Evolutionary conservation across 64 coral and sea anemone species (phyloP).

Genomic region (Pocillopora verrucosa): DNA sequence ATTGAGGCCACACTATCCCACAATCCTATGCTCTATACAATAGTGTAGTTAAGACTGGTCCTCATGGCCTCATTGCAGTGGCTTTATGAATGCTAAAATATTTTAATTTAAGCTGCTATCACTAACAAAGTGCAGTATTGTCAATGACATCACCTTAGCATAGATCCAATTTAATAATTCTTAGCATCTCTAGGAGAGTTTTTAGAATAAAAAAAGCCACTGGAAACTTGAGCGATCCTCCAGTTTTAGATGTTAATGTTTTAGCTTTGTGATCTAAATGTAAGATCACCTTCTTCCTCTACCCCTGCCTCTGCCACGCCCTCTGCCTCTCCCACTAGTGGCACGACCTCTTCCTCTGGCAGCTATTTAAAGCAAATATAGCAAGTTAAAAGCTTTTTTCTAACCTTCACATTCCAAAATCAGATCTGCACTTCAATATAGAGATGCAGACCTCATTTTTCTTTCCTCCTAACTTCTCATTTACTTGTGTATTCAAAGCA

Average conservation of each 20-base stretch:
- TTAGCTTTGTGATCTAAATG: neutral
- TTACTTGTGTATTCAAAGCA: no score
- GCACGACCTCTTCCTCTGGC: slow-evolving; percentile 32
- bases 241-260: neutral
- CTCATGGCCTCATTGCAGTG: neutral
- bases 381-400: neutral
- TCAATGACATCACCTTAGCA: neutral
- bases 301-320: slow-evolving; percentile 49
- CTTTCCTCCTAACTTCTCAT: no score
- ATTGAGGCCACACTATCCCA: neutral
- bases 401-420: neutral
- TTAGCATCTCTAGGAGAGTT: neutral
- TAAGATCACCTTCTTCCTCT: slow-evolving; percentile 10
- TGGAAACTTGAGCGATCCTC: neutral
- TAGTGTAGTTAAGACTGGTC: neutral
- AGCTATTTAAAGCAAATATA: slow-evolving; percentile 7
- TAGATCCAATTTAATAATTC: neutral
- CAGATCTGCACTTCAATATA: neutral
- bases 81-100: neutral
- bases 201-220: neutral
- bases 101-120: neutral
- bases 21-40: neutral
- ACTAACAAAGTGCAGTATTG: neutral
- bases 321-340: slow-evolving; percentile 51
- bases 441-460: no score